Conservation (phyloP, 2,888 invertebrate genomes). For the Sympetrum striolatum region DNA sequence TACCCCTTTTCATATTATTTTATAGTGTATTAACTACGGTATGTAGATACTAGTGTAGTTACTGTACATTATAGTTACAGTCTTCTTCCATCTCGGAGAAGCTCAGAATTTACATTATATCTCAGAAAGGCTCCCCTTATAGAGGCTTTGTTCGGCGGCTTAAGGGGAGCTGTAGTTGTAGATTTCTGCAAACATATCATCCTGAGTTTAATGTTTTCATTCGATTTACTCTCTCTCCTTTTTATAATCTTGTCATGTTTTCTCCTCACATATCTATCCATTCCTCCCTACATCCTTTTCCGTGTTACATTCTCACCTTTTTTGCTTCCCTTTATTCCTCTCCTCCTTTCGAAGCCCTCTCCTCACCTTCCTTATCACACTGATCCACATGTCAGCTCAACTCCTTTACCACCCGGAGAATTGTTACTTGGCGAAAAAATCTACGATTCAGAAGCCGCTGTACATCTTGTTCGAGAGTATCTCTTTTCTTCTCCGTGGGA, state of each 20-base stretch:
- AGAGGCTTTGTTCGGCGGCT: too few relatives aligned
- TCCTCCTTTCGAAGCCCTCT: not conserved
- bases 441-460: not conserved
- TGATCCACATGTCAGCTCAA: not conserved
- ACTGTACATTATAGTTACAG: too few relatives aligned
- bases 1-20: too few relatives aligned
- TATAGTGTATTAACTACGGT: too few relatives aligned
- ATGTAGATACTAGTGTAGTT: too few relatives aligned
- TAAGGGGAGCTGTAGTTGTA: too few relatives aligned
- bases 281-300: not conserved
- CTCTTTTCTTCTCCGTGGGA: slow-evolving; percentile 26
- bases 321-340: not conserved
- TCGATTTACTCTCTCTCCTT: too few relatives aligned
- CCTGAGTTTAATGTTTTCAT: too few relatives aligned
- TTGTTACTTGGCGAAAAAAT: not conserved
- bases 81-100: too few relatives aligned
- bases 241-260: not conserved
- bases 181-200: too few relatives aligned
- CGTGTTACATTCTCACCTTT: not conserved
- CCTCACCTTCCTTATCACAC: slow-evolving; percentile 5
- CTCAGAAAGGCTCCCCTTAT: too few relatives aligned
- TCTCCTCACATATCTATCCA: not conserved
- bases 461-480: slow-evolving; percentile 39
- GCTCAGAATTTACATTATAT: too few relatives aligned
- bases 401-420: not conserved